Evolutionary conservation across 2,888 invertebrate species (phyloP), one percentile per base, ranked within the genome.

Genomic region (Azorinus chamasolen): DNA sequence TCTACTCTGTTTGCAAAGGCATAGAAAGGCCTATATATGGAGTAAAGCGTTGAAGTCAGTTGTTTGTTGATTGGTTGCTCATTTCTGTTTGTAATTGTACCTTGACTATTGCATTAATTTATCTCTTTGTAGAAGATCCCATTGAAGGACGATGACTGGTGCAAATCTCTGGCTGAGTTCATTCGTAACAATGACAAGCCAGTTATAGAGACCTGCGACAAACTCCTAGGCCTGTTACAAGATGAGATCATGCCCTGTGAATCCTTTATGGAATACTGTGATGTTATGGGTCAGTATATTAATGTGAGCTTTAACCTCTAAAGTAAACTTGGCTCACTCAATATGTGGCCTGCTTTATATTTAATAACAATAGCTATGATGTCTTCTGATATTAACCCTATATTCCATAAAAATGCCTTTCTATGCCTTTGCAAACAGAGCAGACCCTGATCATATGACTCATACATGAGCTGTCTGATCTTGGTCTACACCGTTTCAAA

Each of bases 181-280:
- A 97, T 99, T 90, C 96, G 99, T 1, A 96, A 97, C 93, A 98
- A 97, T 94, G 99, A 99, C 94, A 97, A 97, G 92, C 95, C 95
- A 5, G 95, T 98, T 94, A 94, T 97, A 24, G 98, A 98, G 92
- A 95, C 96, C 16, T 97, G 97, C 14, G 97, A 98, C 92, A 95
- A 95, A 78, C 95, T 98, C 73, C 95, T 99, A 79, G 94, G 95
- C 27, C 95, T 95, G 0, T 96, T 98, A 87, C 96, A 97, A 48
- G 97, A 98, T 88, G 98, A 98, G 93, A 95, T 97, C 89, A 94
- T 98, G 87, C 97, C 97, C 12, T 97, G 98, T 94, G 95, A 97
- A 77, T 97, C 97, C 18, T 96, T 98, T 93, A 95, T 95, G 8
- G 98, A 99, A 94, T 97, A 97, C 94, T 97, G 97, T 94, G 98